These are phyloP conservation scores for Mixornis gularis DNA, from an alignment of 2,113 vertebrate species.

Conservation along the genomic window DNA sequence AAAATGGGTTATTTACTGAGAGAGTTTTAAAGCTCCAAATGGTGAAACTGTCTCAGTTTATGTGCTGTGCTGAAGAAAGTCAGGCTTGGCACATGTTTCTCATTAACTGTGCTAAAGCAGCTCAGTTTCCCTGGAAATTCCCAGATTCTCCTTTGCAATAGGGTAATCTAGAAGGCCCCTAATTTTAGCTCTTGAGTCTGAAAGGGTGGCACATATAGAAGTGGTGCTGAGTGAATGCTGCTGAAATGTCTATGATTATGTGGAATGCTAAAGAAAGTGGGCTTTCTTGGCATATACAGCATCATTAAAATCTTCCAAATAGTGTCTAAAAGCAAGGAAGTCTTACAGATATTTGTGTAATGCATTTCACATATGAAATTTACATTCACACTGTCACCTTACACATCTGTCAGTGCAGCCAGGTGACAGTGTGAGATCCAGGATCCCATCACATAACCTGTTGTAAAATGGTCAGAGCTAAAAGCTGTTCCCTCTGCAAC, in stretches of 20 bases:
- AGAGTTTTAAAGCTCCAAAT: not conserved
- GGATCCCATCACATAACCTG: not conserved
- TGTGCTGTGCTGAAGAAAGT: not conserved
- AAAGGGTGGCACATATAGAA: conserved; percentile 13
- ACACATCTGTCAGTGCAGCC: not conserved
- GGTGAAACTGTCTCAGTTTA: not conserved
- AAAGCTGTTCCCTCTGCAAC: not conserved
- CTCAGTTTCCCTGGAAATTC: conserved; percentile 31
- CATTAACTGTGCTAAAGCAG: conserved; percentile 37
- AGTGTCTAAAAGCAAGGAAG: not conserved
- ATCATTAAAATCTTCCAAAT: not conserved
- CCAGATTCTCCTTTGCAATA: conserved; percentile 15
- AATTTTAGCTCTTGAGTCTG: conserved; percentile 40
- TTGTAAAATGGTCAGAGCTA: not conserved
- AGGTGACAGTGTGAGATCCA: not conserved
- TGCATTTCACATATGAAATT: not conserved
- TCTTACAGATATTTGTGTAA: not conserved
- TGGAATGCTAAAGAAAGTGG: not conserved
- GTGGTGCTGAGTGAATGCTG: conserved; percentile 23
- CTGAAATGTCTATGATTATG: conserved; percentile 13
- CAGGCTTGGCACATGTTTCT: conserved; percentile 46
- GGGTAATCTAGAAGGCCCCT: conserved; percentile 20
- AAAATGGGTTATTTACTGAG: not conserved
- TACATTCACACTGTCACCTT: not conserved
- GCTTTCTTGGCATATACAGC: not conserved